phyloP scores from a whole-genome alignment of 2,113 vertebrate species.

The Micromys minutus region DNA sequence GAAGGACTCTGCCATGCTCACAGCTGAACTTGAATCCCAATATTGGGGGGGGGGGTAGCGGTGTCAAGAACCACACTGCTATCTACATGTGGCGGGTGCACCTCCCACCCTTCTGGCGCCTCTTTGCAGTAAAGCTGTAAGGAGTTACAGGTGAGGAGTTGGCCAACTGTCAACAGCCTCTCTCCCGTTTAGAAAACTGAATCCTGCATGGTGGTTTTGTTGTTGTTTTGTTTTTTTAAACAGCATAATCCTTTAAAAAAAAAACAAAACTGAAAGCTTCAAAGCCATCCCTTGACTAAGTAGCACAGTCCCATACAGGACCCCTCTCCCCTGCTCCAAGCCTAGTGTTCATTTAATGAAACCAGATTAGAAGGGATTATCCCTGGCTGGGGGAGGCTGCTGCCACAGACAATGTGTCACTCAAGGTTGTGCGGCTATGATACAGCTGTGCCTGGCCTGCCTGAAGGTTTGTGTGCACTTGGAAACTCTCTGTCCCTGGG shows the following conservation, averaged over 20 bases:
- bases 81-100: background rate
- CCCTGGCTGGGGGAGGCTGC: slow-evolving; percentile 72
- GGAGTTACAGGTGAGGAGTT: rapidly evolving
- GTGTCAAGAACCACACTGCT: too few relatives aligned
- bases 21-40: rapidly evolving
- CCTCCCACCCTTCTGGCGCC: background rate
- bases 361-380: slow-evolving; percentile 80
- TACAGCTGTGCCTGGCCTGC: slow-evolving; percentile 57
- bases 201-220: background rate
- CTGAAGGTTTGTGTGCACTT: background rate
- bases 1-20: background rate
- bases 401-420: slow-evolving; percentile 80
- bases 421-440: slow-evolving; percentile 75
- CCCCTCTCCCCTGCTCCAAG: background rate
- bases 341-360: slow-evolving; percentile 53
- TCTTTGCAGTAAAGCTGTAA: background rate
- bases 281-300: background rate
- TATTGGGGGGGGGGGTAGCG: background rate
- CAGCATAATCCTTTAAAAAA: background rate
- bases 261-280: background rate
- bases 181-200: background rate
- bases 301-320: background rate
- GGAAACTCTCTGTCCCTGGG: background rate
- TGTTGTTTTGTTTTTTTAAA: background rate
- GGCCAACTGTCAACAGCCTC: background rate